A percentile compares a stretch with the other conserved stretches of the same genome.
These are phyloP conservation scores for Elgaria multicarinata DNA, from an alignment of 2,113 vertebrate species.

Conservation along the genomic window DNA sequence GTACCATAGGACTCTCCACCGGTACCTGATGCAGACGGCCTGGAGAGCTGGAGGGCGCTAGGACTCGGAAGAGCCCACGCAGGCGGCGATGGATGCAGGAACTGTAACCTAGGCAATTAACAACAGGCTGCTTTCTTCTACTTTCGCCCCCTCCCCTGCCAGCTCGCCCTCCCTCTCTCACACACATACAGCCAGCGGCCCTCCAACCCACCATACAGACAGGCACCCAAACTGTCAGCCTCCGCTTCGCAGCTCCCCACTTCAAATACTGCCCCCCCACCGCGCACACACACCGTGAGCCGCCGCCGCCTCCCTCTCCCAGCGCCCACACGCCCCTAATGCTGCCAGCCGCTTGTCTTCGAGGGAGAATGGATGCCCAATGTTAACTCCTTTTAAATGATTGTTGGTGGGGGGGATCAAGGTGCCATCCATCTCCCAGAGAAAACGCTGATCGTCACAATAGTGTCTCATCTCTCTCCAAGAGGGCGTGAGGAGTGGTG, in stretches of 20 bases:
- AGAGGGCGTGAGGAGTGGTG: background rate
- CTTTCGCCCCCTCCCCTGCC: conserved; percentile 12
- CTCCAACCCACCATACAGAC: background rate
- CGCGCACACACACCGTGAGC: no score
- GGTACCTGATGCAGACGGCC: background rate
- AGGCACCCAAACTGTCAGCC: background rate
- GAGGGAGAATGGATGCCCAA: background rate
- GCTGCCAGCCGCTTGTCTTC: background rate
- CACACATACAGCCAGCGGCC: background rate
- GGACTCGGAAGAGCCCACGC: background rate
- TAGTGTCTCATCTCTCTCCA: background rate
- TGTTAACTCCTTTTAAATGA: background rate
- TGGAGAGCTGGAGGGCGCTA: conserved; percentile 15
- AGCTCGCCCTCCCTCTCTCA: background rate
- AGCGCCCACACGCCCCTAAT: background rate
- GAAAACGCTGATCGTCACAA: background rate
- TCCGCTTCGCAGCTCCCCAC: background rate
- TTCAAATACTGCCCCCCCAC: background rate
- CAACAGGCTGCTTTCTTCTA: conserved; percentile 37
- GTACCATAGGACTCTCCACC: no score
- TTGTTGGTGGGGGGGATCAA: background rate
- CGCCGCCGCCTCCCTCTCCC: background rate
- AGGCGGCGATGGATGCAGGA: conserved; percentile 20
- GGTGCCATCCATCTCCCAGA: background rate
- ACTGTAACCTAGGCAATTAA: conserved; percentile 52